Percentiles rank a stretch among this genome's conserved stretches.
These are phyloP conservation scores for Cydia fagiglandana DNA, from an alignment of 1,140 invertebrate species.

Conservation along the genomic window DNA sequence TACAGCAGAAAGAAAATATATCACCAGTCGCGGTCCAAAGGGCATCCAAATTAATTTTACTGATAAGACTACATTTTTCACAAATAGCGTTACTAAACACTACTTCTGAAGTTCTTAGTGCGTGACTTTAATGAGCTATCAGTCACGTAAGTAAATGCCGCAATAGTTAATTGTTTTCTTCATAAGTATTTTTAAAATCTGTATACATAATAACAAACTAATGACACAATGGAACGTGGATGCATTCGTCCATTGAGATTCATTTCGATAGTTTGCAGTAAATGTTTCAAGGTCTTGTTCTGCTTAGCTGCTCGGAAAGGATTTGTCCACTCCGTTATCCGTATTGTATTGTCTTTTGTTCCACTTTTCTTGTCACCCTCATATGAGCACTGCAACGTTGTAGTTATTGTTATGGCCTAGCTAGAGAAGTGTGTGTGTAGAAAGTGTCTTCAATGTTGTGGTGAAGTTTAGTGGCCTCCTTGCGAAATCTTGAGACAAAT, in stretches of 20 bases:
- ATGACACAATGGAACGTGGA: background rate
- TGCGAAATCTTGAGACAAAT: slow-evolving; percentile 29
- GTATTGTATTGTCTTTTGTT: slow-evolving; percentile 19
- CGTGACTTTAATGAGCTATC: background rate
- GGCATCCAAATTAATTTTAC: no score
- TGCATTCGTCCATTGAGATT: slow-evolving; percentile 56
- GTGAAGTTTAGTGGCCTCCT: slow-evolving; percentile 34
- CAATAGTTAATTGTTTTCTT: background rate
- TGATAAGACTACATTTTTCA: background rate
- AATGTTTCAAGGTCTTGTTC: slow-evolving; percentile 77
- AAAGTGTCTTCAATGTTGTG: slow-evolving; percentile 25
- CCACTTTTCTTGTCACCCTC: background rate
- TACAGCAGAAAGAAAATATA: no score
- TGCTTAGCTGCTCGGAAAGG: slow-evolving; percentile 69
- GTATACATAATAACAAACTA: background rate
- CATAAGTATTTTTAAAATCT: background rate
- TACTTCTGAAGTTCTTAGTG: no score
- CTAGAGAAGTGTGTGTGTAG: slow-evolving; percentile 5
- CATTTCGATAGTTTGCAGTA: slow-evolving; percentile 73
- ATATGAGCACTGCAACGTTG: background rate
- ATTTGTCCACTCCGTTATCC: slow-evolving; percentile 63
- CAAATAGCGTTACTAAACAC: background rate
- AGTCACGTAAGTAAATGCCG: background rate
- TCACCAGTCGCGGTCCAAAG: no score
- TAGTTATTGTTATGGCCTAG: background rate